A percentile compares a stretch with the other conserved stretches of the same genome.
Evolutionary conservation across 2,113 vertebrate species (phyloP).

Genomic region (Platichthys flesus): DNA sequence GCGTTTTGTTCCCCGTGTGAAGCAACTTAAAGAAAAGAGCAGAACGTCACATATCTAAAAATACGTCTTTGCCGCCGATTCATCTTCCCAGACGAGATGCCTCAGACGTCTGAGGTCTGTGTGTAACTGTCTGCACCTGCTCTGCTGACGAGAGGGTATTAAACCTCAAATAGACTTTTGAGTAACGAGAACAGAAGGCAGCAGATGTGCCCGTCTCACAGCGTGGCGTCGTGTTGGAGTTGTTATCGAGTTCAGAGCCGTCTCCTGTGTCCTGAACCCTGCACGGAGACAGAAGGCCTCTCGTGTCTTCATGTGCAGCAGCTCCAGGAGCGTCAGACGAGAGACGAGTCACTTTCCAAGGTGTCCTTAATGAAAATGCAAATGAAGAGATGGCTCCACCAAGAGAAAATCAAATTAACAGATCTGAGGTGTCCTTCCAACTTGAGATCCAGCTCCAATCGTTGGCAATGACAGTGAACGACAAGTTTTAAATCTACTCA

Average conservation of each 20-base stretch:
- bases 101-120: constrained; percentile 39
- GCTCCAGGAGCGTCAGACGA: not conserved
- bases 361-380: constrained; percentile 11
- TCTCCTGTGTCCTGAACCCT: constrained; percentile 31
- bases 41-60: constrained; percentile 37
- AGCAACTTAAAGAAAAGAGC: constrained; percentile 39
- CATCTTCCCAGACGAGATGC: constrained; percentile 10
- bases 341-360: not conserved
- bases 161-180: constrained; percentile 36
- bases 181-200: constrained; percentile 20
- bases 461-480: not conserved
- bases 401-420: constrained; percentile 7
- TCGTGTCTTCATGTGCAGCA: not conserved
- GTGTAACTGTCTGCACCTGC: constrained; percentile 37
- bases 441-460: constrained; percentile 9
- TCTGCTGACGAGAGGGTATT: constrained; percentile 55
- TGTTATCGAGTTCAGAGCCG: constrained; percentile 32
- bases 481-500: not conserved
- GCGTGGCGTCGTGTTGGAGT: constrained; percentile 10
- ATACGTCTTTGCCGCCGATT: constrained; percentile 42
- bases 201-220: constrained; percentile 34
- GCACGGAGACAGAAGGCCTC: not conserved
- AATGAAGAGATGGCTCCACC: constrained; percentile 15
- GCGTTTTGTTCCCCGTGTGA: constrained; percentile 36
- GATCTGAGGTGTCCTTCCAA: constrained; percentile 3